Percentiles rank a stretch among this genome's conserved stretches.
These are phyloP conservation scores for Phalanger gymnotis DNA, from an alignment of 2,797 vertebrate species.

Conservation along the genomic window DNA sequence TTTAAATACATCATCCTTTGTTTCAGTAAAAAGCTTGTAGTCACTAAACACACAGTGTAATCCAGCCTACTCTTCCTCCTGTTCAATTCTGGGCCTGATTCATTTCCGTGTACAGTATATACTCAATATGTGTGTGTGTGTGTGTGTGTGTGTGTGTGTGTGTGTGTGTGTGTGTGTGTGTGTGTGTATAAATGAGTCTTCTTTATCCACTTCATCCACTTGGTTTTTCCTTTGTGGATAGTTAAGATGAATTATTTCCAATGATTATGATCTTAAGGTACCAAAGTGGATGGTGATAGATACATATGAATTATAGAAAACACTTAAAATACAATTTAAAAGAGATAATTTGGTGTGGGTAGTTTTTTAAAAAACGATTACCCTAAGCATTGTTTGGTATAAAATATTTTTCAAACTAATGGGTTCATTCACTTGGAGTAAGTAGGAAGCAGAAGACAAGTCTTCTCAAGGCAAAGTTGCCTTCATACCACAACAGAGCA, in stretches of 20 bases:
- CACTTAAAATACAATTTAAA: constrained; percentile 49
- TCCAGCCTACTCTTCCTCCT: neutral
- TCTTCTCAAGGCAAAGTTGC: neutral
- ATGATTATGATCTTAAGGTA: neutral
- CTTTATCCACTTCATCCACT: neutral
- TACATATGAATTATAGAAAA: constrained; percentile 43
- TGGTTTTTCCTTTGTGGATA: neutral
- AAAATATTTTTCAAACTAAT: constrained; percentile 31
- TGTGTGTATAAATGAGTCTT: neutral
- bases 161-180: too few relatives aligned
- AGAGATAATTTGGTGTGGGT: neutral
- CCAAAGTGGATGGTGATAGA: neutral
- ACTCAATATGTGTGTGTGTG: neutral
- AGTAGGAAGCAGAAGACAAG: constrained; percentile 19
- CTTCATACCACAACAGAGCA: constrained; percentile 35
- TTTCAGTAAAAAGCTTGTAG: neutral
- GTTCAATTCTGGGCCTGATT: neutral
- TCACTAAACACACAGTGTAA: neutral
- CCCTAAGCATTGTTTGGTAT: neutral
- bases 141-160: too few relatives aligned
- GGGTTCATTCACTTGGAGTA: neutral
- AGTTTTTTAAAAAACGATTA: neutral
- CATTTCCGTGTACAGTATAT: neutral
- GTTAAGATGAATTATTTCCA: neutral
- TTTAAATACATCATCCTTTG: neutral